Conservation (phyloP, 2,888 invertebrate species). For the Eueremaeus valkanovi region DNA sequence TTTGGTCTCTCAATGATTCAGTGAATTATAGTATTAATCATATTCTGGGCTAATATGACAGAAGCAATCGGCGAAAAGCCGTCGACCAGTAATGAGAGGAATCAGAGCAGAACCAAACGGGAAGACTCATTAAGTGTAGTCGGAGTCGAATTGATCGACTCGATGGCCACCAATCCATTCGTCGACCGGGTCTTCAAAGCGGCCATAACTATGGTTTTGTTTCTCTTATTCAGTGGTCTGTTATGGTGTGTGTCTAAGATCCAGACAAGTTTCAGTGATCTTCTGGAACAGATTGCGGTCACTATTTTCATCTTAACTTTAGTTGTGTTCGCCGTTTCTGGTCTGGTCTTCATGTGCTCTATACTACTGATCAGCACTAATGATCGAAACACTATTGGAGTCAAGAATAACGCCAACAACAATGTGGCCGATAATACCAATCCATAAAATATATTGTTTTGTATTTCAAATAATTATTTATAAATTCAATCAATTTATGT, state of each 20-base stretch:
- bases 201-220: slow-evolving; percentile 24
- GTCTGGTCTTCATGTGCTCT: slow-evolving; percentile 31
- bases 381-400: not conserved
- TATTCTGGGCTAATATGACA: not conserved
- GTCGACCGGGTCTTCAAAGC: slow-evolving; percentile 25
- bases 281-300: slow-evolving; percentile 15
- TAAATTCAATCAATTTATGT: not conserved
- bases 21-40: too few relatives aligned
- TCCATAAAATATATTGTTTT: not conserved
- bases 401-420: not conserved
- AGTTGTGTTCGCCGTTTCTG: slow-evolving; percentile 24
- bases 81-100: not conserved
- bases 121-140: slow-evolving; percentile 24
- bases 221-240: slow-evolving; percentile 6
- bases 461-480: not conserved
- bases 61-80: not conserved
- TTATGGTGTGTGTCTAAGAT: slow-evolving; percentile 1
- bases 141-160: slow-evolving; percentile 23
- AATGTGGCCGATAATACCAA: not conserved
- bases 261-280: not conserved
- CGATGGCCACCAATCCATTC: slow-evolving; percentile 30
- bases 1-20: too few relatives aligned
- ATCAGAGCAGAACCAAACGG: not conserved
- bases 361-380: slow-evolving; percentile 18
- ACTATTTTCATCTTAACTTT: slow-evolving; percentile 12